A percentile compares a stretch with the other conserved stretches of the same genome.
Conservation (phyloP, 2,888 invertebrate species). For the Orchesella flavescens region DNA sequence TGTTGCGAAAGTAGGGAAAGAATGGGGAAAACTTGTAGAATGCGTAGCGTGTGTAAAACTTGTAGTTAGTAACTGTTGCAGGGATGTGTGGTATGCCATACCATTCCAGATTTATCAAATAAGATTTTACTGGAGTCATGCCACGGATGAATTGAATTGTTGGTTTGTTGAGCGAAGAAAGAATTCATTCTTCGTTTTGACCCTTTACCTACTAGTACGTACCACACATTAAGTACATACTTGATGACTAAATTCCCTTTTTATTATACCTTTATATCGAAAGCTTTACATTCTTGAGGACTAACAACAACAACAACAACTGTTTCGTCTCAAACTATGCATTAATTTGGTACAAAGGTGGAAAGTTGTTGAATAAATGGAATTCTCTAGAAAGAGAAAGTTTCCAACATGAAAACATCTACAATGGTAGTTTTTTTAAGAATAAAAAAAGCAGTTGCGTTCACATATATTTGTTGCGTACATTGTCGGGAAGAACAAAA, state of each 20-base stretch:
- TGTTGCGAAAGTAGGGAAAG: not conserved
- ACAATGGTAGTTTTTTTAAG: too few relatives aligned
- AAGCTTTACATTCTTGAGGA: too few relatives aligned
- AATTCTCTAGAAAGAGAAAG: constrained; percentile 2
- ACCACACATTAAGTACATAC: not conserved
- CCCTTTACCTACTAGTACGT: not conserved
- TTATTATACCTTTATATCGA: not conserved
- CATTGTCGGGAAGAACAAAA: not conserved
- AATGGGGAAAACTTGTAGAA: constrained; percentile 33
- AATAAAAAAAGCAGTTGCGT: too few relatives aligned
- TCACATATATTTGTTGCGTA: too few relatives aligned
- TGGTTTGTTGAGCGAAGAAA: too few relatives aligned
- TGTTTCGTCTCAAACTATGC: constrained; percentile 9
- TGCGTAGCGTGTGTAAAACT: not conserved
- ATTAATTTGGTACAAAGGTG: not conserved
- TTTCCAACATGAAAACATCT: too few relatives aligned
- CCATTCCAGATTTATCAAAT: constrained; percentile 2
- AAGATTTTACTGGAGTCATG: not conserved
- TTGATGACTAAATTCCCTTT: not conserved
- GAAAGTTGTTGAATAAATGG: constrained; percentile 38
- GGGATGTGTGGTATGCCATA: not conserved
- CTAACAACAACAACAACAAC: too few relatives aligned
- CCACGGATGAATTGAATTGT: not conserved
- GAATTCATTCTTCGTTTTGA: not conserved
- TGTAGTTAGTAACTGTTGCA: constrained; percentile 32